Evolutionary conservation across 2,888 invertebrate genomes (phyloP), one percentile per base, ranked within the genome.

Genomic region (Stenchaetothrips biformis): DNA sequence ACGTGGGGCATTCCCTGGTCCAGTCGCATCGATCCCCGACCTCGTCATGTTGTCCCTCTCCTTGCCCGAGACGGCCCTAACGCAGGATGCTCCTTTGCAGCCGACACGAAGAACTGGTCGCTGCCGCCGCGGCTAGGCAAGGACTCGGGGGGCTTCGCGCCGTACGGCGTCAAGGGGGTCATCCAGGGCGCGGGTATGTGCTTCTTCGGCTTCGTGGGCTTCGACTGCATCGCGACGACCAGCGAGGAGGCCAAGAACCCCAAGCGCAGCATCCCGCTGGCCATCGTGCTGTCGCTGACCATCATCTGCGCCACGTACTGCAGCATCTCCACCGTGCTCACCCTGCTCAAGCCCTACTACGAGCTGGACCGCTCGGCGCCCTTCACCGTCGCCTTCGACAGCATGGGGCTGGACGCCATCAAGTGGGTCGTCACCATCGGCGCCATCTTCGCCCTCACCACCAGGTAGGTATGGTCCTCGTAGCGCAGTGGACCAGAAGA

Each of bases 231-330:
- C 7, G 95, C 95, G 16, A 95, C 95, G 3, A 95, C 95, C 0
- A 95, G 95, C 0, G 98, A 98, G 86, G 98, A 98, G 87, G 97
- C 97, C 0, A 94, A 94, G 85, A 96, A 96, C 87, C 98, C 98
- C 0, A 94, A 96, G 86, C 90, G 91, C 82, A 93, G 95, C 83
- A 98, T 98, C 81, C 98, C 98, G 0, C 87, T 97, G 77, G 94
- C 97, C 48, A 97, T 98, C 82, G 92, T 96, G 0, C 85, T 95
- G 2, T 96, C 97, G 0, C 88, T 98, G 80, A 86, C 92, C 7
- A 91, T 96, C 81, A 95, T 97, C 80, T 97, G 97, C 85, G 85
- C 93, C 8, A 93, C 96, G 0, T 99, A 98, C 88, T 96, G 97
- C 87, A 93, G 95, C 47, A 93, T 98, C 77, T 95, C 98, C 79